Evolutionary conservation across 1,140 invertebrate genomes (phyloP), one percentile per base, ranked within the genome.

Genomic region (Lepidostoma basale): DNA sequence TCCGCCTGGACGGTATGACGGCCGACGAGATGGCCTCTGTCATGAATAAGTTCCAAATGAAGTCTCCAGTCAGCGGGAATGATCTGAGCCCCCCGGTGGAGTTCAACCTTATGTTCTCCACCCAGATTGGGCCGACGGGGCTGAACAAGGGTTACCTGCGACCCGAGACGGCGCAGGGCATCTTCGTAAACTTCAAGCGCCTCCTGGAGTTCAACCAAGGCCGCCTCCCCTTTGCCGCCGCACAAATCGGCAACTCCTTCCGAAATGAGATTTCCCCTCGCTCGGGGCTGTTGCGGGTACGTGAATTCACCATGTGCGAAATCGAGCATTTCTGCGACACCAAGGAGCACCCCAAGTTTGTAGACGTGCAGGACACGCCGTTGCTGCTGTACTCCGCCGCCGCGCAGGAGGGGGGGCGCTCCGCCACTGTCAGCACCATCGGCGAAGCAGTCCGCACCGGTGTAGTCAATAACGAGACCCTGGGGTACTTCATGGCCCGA

Each of bases 291-390:
- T 91, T 99, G 14, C 87, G 98, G 76, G 97, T 99, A 1, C 86
- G 93, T 76, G 98, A 99, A 79, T 99, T 99, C 76, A 99, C 97
- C 0, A 98, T 99, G 97, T 98, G 97, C 47, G 98, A 99, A 85
- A 99, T 99, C 74, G 98, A 99, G 79, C 97, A 99, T 84, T 99
- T 99, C 80, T 98, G 97, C 83, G 96, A 99, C 82, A 94, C 97
- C 0, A 98, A 99, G 76, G 87, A 85, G 67, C 96, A 99, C 84
- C 89, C 91, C 0, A 99, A 98, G 81, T 99, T 99, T 83, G 84
- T 84, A 1, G 82, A 82, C 42, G 84, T 98, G 0, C 86, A 88
- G 72, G 84, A 95, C 75, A 88, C 92, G 2, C 83, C 81, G 67
- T 79, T 99, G 77, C 79, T 89, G 4, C 78, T 99, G 0, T 99